Conservation (phyloP, 2,797 vertebrate species). For the Lepilemur ruficaudatus region DNA sequence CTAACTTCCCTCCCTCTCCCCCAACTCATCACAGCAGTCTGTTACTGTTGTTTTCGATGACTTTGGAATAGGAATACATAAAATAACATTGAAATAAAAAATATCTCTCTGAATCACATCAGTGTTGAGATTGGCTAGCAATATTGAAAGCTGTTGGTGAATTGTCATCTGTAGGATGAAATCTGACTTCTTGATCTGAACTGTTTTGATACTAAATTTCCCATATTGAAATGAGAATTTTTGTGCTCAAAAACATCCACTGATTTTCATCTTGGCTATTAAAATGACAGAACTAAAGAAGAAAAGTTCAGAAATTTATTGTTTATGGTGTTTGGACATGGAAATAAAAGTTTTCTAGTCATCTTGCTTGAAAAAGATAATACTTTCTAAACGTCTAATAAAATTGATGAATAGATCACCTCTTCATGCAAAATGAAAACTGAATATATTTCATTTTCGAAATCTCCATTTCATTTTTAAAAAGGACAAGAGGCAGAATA, state of each 20-base stretch:
- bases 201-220: background rate
- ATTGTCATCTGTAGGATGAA: background rate
- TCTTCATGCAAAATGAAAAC: background rate
- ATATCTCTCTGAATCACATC: background rate
- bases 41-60: background rate
- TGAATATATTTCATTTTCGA: background rate
- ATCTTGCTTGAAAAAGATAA: background rate
- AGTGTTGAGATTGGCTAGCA: background rate
- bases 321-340: background rate
- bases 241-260: background rate
- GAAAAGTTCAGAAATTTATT: background rate
- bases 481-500: background rate
- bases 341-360: background rate
- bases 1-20: background rate
- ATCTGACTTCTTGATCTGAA: background rate
- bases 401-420: background rate
- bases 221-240: background rate
- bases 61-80: background rate
- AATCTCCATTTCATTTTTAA: background rate
- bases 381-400: background rate
- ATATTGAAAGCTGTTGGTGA: background rate
- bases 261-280: background rate
- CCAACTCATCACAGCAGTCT: background rate
- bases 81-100: background rate
- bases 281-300: background rate